phyloP scores from a whole-genome alignment of 2,888 invertebrate genomes.

The Campoletis raptor region DNA sequence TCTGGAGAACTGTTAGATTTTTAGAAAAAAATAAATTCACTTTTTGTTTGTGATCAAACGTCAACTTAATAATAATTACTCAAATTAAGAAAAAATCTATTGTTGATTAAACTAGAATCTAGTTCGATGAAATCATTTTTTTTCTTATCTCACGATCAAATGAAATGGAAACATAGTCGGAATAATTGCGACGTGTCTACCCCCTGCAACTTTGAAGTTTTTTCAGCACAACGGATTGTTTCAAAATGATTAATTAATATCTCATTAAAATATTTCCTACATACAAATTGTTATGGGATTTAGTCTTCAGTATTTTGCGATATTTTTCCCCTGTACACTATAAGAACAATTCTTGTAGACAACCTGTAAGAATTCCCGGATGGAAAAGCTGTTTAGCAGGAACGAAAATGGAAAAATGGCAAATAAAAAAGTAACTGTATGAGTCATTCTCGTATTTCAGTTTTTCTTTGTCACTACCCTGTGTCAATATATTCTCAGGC shows the following conservation, averaged over 20 bases:
- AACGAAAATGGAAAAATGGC: background rate
- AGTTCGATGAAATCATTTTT: too few relatives aligned
- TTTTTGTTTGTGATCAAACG: background rate
- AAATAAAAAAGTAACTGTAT: background rate
- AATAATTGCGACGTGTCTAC: too few relatives aligned
- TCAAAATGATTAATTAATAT: background rate
- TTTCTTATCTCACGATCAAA: too few relatives aligned
- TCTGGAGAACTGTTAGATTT: background rate
- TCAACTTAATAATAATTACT: too few relatives aligned
- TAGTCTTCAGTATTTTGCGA: background rate
- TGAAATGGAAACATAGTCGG: too few relatives aligned
- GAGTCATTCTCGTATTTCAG: slow-evolving; percentile 6
- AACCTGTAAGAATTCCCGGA: too few relatives aligned
- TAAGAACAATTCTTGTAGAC: background rate
- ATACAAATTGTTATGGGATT: background rate
- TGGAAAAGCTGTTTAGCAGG: background rate
- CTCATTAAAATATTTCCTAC: background rate
- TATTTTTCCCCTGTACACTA: background rate
- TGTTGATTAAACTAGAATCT: too few relatives aligned
- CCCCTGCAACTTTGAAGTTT: too few relatives aligned
- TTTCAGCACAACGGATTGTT: background rate
- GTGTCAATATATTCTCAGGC: slow-evolving; percentile 14
- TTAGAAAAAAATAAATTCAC: background rate
- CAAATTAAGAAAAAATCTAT: too few relatives aligned
- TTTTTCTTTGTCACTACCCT: slow-evolving; percentile 15